Evolutionary conservation across 1,140 invertebrate species (phyloP).

Genomic region (Zaprionus taronus): DNA sequence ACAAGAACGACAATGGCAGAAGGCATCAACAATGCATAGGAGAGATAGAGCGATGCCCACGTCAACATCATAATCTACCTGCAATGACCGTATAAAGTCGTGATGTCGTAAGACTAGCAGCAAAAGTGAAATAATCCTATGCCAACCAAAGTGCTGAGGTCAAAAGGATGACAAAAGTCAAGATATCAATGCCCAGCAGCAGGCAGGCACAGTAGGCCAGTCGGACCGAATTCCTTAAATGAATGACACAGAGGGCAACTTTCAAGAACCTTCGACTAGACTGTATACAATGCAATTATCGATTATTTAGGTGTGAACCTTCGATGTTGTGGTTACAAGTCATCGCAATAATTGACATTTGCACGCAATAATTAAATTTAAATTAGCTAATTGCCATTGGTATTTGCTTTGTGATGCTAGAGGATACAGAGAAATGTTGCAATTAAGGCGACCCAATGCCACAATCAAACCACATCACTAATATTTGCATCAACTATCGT

Average conservation of each 20-base stretch:
- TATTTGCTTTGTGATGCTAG: conserved; percentile 2
- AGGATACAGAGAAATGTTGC: conserved; percentile 30
- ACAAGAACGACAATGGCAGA: conserved; percentile 3
- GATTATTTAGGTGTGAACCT: background rate
- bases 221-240: background rate
- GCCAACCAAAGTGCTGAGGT: conserved; percentile 20
- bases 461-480: conserved; percentile 37
- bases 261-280: background rate
- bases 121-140: conserved; percentile 27
- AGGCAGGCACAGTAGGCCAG: background rate
- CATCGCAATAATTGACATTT: conserved; percentile 49
- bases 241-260: background rate
- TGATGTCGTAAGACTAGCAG: conserved; percentile 6
- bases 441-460: conserved; percentile 50
- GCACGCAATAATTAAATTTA: conserved; percentile 47
- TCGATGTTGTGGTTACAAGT: conserved; percentile 4
- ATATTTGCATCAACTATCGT: conserved; percentile 24
- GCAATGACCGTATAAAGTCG: conserved; percentile 13
- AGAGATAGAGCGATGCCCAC: conserved; percentile 11
- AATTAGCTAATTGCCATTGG: conserved; percentile 35
- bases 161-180: conserved; percentile 25
- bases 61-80: conserved; percentile 42
- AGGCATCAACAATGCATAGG: background rate
- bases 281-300: background rate
- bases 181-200: conserved; percentile 1